These are phyloP conservation scores for Acanthosepion pharaonis DNA, from an alignment of 2,888 invertebrate genomes.

Conservation along the genomic window DNA sequence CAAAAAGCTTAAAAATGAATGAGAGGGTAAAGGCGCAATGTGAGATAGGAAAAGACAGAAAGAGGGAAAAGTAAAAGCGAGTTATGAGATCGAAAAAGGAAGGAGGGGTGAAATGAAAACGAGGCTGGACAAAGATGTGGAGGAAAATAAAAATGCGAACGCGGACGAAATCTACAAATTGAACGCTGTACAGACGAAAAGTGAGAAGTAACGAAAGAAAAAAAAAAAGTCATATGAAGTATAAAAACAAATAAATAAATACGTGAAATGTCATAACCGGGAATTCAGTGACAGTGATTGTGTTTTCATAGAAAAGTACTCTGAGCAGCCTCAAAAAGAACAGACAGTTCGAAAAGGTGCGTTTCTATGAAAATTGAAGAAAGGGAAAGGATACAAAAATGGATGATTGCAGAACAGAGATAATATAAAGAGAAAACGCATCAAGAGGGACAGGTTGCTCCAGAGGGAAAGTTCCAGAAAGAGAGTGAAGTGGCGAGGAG, in stretches of 20 bases:
- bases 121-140: neutral
- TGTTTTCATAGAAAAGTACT: constrained; percentile 1
- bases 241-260: neutral
- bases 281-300: neutral
- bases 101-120: neutral
- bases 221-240: neutral
- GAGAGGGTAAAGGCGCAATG: too few relatives aligned
- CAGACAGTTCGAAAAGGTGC: neutral
- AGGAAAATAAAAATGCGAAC: neutral
- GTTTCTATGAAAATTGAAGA: neutral
- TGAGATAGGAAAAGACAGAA: neutral
- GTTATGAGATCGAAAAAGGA: neutral
- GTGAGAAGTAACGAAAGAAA: neutral
- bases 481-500: too few relatives aligned
- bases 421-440: neutral
- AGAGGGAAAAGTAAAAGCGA: neutral
- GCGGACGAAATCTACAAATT: neutral
- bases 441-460: neutral
- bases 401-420: neutral
- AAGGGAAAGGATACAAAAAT: neutral
- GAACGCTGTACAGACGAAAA: neutral
- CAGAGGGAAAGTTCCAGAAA: constrained; percentile 14
- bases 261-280: neutral
- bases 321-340: neutral
- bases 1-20: neutral